Percentiles rank a stretch among this genome's conserved stretches.
Evolutionary conservation across 2,888 invertebrate species (phyloP).

Genomic region (Mythimna lalbum): DNA sequence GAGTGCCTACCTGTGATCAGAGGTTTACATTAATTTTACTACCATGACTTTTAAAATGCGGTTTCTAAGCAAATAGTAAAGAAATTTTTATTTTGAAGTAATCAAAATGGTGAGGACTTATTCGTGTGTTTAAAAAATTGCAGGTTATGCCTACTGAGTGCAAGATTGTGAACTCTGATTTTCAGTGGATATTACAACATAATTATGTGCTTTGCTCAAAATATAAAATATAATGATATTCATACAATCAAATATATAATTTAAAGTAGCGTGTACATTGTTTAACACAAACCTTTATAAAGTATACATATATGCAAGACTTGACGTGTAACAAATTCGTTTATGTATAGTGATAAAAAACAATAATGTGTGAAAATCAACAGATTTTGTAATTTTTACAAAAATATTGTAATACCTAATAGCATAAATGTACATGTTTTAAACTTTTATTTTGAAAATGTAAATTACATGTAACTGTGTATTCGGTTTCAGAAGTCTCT

Average conservation of each 20-base stretch:
- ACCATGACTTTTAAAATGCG: slow-evolving; percentile 32
- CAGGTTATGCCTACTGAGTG: background rate
- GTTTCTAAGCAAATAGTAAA: slow-evolving; percentile 6
- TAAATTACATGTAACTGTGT: background rate
- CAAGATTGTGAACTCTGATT: background rate
- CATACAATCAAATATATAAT: background rate
- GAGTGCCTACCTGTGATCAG: slow-evolving; percentile 30
- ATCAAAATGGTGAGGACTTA: slow-evolving; percentile 33
- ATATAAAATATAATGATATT: background rate
- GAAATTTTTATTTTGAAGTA: background rate
- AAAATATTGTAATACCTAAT: background rate
- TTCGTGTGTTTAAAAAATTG: background rate
- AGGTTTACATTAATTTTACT: slow-evolving; percentile 1
- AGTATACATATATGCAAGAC: background rate
- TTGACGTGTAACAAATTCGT: slow-evolving; percentile 10
- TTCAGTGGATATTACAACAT: background rate
- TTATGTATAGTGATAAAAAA: background rate
- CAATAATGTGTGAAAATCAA: background rate
- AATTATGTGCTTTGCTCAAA: background rate
- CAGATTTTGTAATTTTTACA: background rate
- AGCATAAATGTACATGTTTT: background rate
- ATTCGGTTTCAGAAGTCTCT: slow-evolving; percentile 50
- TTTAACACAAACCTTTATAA: slow-evolving; percentile 7
- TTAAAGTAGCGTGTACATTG: background rate
- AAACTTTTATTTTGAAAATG: background rate